A percentile compares a stretch with the other conserved stretches of the same genome.
Evolutionary conservation across 2,113 vertebrate genomes (phyloP).

Genomic region (Galemys pyrenaicus): DNA sequence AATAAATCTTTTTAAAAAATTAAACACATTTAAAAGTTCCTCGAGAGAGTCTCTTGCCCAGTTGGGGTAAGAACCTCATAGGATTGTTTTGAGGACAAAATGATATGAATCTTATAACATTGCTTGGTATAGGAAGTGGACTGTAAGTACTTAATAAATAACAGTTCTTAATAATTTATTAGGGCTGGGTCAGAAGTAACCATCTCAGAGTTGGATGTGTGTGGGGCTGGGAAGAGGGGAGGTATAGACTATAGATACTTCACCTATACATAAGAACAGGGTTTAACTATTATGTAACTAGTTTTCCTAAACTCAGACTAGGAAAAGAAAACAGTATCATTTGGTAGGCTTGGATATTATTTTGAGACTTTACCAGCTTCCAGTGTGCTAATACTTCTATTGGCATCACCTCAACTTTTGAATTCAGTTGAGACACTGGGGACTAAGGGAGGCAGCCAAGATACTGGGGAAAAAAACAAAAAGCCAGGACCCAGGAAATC

Average conservation of each 20-base stretch:
- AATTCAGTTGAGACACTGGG: not conserved
- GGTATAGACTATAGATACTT: not conserved
- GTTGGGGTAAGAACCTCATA: not conserved
- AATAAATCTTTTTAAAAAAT: too few relatives aligned
- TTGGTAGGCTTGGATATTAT: not conserved
- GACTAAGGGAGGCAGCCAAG: not conserved
- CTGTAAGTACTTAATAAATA: not conserved
- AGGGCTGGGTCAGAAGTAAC: not conserved
- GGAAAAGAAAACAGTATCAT: not conserved
- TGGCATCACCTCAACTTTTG: not conserved
- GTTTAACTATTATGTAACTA: not conserved
- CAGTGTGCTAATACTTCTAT: not conserved
- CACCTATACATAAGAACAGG: not conserved
- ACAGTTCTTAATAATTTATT: not conserved
- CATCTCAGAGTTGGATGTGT: not conserved
- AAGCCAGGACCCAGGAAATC: not conserved
- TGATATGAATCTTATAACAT: not conserved
- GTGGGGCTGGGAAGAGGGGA: not conserved
- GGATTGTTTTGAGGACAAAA: not conserved
- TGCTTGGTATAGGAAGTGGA: not conserved
- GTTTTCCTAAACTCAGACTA: not conserved
- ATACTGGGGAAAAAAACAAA: not conserved
- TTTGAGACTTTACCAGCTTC: conserved; percentile 26
- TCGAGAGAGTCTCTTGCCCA: not conserved
- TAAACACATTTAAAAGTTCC: not conserved